Percentiles rank a stretch among this genome's conserved stretches.
phyloP scores from a whole-genome alignment of 2,797 vertebrate species.

The Gymnodraco acuticeps region DNA sequence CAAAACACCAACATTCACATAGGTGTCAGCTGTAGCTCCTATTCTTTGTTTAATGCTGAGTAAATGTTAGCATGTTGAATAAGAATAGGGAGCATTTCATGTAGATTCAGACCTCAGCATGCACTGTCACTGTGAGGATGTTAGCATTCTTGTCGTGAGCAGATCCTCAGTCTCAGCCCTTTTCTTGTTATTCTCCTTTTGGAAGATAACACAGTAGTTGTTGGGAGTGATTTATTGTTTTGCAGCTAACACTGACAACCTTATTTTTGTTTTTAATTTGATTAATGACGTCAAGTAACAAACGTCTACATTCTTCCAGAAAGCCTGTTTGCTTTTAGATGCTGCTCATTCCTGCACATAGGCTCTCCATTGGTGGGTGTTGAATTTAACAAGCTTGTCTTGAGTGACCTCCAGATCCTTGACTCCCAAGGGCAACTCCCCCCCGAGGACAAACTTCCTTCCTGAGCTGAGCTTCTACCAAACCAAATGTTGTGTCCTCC shows the following conservation, averaged over 20 bases:
- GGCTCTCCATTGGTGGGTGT: slow-evolving; percentile 55
- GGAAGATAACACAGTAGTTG: slow-evolving; percentile 20
- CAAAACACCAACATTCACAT: slow-evolving; percentile 1
- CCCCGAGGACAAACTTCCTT: slow-evolving; percentile 61
- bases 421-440: slow-evolving; percentile 53
- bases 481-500: slow-evolving; percentile 48
- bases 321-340: slow-evolving; percentile 54
- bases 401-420: slow-evolving; percentile 67
- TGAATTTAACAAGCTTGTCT: slow-evolving; percentile 73
- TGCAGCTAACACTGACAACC: slow-evolving; percentile 22
- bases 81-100: not conserved
- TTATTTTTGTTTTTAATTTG: slow-evolving; percentile 29
- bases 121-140: not conserved
- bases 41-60: not conserved
- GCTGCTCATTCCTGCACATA: slow-evolving; percentile 55
- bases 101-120: slow-evolving; percentile 16
- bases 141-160: not conserved
- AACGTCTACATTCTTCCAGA: slow-evolving; percentile 50
- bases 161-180: not conserved
- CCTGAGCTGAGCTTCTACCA: slow-evolving; percentile 46
- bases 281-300: slow-evolving; percentile 42
- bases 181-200: slow-evolving; percentile 18
- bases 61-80: not conserved
- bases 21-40: not conserved
- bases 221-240: slow-evolving; percentile 43